Percentiles rank a stretch among this genome's conserved stretches.
Evolutionary conservation across 1,140 invertebrate species (phyloP).

Genomic region (Drosophila virilis): DNA sequence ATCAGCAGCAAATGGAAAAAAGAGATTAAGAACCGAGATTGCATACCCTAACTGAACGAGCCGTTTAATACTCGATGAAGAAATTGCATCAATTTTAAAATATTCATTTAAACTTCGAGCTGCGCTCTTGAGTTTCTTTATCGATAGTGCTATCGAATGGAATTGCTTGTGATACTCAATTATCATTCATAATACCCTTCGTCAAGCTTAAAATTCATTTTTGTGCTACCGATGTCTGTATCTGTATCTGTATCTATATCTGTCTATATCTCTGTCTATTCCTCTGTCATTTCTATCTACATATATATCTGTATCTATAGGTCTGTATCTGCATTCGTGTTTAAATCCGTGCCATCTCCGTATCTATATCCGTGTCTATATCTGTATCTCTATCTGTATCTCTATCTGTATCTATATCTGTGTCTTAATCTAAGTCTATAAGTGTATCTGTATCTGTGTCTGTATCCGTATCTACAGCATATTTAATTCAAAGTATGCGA

Average conservation of each 20-base stretch:
- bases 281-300: not conserved
- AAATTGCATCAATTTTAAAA: no score
- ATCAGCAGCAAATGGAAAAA: no score
- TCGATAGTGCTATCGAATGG: no score
- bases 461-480: slow-evolving; percentile 7
- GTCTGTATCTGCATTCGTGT: not conserved
- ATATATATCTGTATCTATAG: not conserved
- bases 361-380: not conserved
- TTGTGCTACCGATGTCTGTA: not conserved
- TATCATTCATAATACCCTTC: no score
- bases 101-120: no score
- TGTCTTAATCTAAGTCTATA: not conserved
- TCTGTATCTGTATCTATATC: not conserved
- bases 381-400: not conserved
- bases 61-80: no score
- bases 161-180: no score
- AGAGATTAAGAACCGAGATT: no score
- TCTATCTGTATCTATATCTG: not conserved
- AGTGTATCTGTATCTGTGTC: not conserved
- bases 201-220: no score
- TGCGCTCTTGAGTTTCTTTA: no score
- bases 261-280: not conserved
- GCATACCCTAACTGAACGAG: no score
- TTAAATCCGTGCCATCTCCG: not conserved
- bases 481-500: slow-evolving; percentile 33